Evolutionary conservation across 2,797 vertebrate species (phyloP), one percentile per base, ranked within the genome.

Genomic region (Typhlichthys eigenmanni): DNA sequence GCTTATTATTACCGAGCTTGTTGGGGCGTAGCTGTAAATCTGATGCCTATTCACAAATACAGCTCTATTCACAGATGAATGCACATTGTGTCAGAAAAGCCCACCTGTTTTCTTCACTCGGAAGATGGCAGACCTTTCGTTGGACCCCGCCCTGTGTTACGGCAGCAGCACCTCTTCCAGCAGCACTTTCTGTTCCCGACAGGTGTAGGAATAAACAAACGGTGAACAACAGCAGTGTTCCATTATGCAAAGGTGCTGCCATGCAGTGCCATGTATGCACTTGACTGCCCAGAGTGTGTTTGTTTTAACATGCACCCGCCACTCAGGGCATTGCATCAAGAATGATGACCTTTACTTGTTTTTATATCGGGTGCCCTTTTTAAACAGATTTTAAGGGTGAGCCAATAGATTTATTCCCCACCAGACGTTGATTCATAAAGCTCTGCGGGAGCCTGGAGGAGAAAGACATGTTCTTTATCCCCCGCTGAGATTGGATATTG

Each of bases 401-500:
- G 77, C 8, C 5, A 62, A 65, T 49, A 54, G 47, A 46, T 62
- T 62, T 69, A 47, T 32, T 29, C 10, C 55, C 45, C 57, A 51
- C 2, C 19, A 57, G 73, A 79, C 81, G 86, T 79, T 84, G 81
- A 87, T 88, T 87, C 72, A 85, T 76, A 72, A 74, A 79, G 66
- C 73, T 76, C 78, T 71, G 76, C 64, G 63, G 78, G 71, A 67
- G 81, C 69, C 76, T 13, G 45, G 51, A 66, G 71, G 73, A 62
- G 78, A 74, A 83, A 67, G 46, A 69, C 52, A 74, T 82, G 85
- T 82, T 86, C 81, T 82, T 80, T 85, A 82, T 85, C 86, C 78
- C 79, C 77, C 70, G 74, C 70, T 84, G 87, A 88, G 87, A 92
- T 88, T 90, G 79, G 76, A 84, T 89, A 90, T 91, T 58, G 88